Conservation (phyloP, 2,888 invertebrate genomes). For the Drosophila maculinotata region DNA sequence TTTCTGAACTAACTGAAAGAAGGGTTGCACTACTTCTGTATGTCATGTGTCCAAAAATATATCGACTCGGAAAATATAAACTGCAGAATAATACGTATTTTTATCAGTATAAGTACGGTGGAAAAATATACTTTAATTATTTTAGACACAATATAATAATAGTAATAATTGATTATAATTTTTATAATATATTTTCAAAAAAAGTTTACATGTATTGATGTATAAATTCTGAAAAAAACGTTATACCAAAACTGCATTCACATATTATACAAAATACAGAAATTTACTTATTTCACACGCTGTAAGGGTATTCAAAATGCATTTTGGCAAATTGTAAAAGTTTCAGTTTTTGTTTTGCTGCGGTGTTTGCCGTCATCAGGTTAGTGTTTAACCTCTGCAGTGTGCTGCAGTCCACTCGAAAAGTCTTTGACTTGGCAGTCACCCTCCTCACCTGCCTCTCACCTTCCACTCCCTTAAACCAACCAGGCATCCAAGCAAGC, state of each 20-base stretch:
- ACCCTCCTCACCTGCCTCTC: constrained; percentile 8
- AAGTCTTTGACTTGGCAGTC: constrained; percentile 75
- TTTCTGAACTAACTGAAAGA: constrained; percentile 17
- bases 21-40: background rate
- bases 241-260: too few species aligned
- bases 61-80: background rate
- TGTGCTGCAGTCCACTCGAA: constrained; percentile 77
- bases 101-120: too few species aligned
- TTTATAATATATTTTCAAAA: too few species aligned
- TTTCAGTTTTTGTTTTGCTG: constrained; percentile 40
- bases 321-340: background rate
- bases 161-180: too few species aligned
- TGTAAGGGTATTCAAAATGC: constrained; percentile 24
- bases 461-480: constrained; percentile 30
- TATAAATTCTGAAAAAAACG: too few species aligned
- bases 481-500: constrained; percentile 47
- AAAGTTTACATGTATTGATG: too few species aligned
- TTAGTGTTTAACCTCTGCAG: constrained; percentile 77
- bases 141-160: too few species aligned
- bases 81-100: background rate
- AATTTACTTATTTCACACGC: too few species aligned
- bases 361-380: constrained; percentile 57
- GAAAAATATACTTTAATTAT: too few species aligned
- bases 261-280: too few species aligned
- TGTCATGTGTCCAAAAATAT: background rate